These are phyloP conservation scores for Rhinogobio ventralis DNA, from an alignment of 2,797 vertebrate species.

Conservation along the genomic window DNA sequence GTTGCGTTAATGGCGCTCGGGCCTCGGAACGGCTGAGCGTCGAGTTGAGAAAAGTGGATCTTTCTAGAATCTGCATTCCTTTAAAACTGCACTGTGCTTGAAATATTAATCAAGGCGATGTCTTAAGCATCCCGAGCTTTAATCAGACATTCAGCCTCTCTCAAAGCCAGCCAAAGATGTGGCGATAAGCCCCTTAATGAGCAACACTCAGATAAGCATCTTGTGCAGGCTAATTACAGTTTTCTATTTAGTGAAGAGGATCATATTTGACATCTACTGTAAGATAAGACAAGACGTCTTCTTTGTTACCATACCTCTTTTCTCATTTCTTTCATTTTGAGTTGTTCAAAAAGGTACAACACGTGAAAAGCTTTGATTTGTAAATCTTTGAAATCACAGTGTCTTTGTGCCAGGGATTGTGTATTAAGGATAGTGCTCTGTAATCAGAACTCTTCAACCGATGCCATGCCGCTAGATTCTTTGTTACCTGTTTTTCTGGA, in stretches of 20 bases:
- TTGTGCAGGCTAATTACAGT: constrained; percentile 56
- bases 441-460: constrained; percentile 31
- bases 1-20: constrained; percentile 53
- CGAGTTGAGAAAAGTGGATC: constrained; percentile 52
- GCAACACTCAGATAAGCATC: constrained; percentile 55
- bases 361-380: constrained; percentile 39
- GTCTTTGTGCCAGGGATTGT: constrained; percentile 16
- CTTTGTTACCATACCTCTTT: constrained; percentile 29
- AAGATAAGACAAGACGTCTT: constrained; percentile 28
- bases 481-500: constrained; percentile 6
- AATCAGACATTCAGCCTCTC: constrained; percentile 62
- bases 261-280: constrained; percentile 41
- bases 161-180: constrained; percentile 58
- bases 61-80: constrained; percentile 56
- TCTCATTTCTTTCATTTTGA: constrained; percentile 36
- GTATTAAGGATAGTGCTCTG: constrained; percentile 7
- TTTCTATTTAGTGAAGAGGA: constrained; percentile 48
- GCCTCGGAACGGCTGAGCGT: constrained; percentile 50
- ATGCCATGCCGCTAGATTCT: neutral
- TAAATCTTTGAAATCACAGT: constrained; percentile 34
- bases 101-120: constrained; percentile 65
- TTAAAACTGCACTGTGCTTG: constrained; percentile 56
- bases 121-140: constrained; percentile 61
- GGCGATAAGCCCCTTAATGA: constrained; percentile 59
- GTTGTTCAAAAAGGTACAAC: constrained; percentile 15